A percentile compares a stretch with the other conserved stretches of the same genome.
Conservation (phyloP, 2,113 vertebrate species). For the Megaceryle maxima region DNA sequence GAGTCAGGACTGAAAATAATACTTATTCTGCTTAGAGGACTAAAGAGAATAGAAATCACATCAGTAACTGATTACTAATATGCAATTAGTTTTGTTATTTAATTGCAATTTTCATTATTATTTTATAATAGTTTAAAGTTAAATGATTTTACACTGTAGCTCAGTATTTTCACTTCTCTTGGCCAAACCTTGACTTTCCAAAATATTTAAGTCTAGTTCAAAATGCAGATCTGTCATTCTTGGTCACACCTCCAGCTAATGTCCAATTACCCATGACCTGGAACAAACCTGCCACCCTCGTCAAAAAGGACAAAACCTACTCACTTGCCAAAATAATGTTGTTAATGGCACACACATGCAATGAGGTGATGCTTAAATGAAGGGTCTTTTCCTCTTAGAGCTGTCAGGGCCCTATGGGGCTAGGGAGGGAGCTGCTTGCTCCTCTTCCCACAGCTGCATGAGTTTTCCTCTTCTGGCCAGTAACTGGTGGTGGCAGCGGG, state of each 20-base stretch:
- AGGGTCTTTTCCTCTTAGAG: background rate
- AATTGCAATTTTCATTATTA: background rate
- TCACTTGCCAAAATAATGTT: background rate
- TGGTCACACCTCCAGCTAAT: background rate
- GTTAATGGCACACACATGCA: background rate
- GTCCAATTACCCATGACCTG: background rate
- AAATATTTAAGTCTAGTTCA: background rate
- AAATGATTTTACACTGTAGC: background rate
- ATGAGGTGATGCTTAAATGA: fast-evolving
- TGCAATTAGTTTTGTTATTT: background rate
- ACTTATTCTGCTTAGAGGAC: background rate
- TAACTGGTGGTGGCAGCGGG: fast-evolving
- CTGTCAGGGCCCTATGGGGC: background rate
- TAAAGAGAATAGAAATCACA: background rate
- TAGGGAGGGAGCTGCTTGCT: background rate
- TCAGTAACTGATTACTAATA: background rate
- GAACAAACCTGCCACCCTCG: background rate
- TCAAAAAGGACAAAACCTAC: background rate
- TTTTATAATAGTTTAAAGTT: background rate
- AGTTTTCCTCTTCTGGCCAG: background rate
- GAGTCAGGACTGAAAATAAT: background rate
- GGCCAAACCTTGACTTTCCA: background rate
- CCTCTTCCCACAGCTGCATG: background rate
- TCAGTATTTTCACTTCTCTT: background rate
- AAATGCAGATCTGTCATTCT: background rate